phyloP scores from a whole-genome alignment of 2,888 invertebrate genomes.

The Hypolimnas misippus region DNA sequence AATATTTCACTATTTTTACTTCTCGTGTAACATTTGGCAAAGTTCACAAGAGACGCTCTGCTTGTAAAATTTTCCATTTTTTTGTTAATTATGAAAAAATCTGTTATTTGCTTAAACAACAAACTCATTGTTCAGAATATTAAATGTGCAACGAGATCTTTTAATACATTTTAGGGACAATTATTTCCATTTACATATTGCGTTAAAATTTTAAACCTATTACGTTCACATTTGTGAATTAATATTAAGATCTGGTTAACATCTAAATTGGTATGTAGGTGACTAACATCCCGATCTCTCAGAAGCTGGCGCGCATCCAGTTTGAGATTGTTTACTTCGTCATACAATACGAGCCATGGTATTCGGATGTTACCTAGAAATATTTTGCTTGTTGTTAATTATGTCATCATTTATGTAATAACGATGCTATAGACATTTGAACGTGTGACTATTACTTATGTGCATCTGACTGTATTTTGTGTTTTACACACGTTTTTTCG shows the following conservation, averaged over 20 bases:
- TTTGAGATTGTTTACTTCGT: slow-evolving; percentile 22
- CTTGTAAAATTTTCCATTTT: background rate
- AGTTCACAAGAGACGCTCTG: background rate
- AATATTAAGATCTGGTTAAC: background rate
- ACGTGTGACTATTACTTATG: no score
- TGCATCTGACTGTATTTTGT: no score
- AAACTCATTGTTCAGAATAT: no score
- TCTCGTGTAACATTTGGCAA: background rate
- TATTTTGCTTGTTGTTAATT: slow-evolving; percentile 6
- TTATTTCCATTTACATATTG: no score
- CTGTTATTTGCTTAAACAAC: no score
- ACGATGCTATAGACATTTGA: no score
- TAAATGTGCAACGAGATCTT: no score
- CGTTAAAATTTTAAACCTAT: no score
- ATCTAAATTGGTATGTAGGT: background rate
- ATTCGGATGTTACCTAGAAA: slow-evolving; percentile 35
- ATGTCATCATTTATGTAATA: background rate
- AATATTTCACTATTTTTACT: background rate
- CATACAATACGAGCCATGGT: slow-evolving; percentile 6
- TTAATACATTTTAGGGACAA: no score
- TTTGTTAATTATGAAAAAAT: background rate
- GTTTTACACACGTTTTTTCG: no score
- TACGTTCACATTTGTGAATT: no score
- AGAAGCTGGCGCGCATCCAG: slow-evolving; percentile 25
- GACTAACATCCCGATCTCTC: slow-evolving; percentile 16